Base-by-base conservation (phyloP, 1,140 invertebrate species). In the Drosophila athabasca region DNA sequence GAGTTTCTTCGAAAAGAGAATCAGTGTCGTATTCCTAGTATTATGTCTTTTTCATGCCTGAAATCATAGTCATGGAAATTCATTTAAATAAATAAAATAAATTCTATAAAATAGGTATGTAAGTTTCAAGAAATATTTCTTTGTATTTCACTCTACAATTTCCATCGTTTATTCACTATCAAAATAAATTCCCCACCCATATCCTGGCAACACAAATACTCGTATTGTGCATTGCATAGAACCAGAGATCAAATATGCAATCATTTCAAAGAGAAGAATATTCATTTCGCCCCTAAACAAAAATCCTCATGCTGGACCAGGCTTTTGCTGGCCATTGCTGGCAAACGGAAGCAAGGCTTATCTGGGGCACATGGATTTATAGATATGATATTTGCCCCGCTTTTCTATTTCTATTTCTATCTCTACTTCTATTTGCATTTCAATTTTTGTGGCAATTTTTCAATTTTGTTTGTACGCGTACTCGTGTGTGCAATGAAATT, bases 331-430 rank as follows among this genome's bases (percentile, higher is more conserved):
- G 17, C 24, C 24, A 6, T 49, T 19, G 46, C 46, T 13, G 11
- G 22, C 52, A 17, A n/a, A 51, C 67, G 55, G 68, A 71, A 71
- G 55, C 67, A 15, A 6, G 52, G 52, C 67, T 70, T 69, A 70
- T 70, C 67, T 70, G 52, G 67, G 64, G 26, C 65, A 70, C 67
- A 43, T 65, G 67, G 65, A 69, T 69, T 69, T 69, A 69, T 69
- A 69, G 66, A 70, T 70, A 70, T 70, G n/a, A 58, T 69, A 50
- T 62, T 62, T 51, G 19, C 58, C 8, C 50, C 8, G 19, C 54
- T 67, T 26, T 1, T 22, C 41, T 2, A 64, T 65, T 22, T 24
- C 35, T 13, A 5, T 24, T 17, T 13, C 29, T 35, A 52, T 45
- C 31, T 13, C 0, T 19, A 19, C 0, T 19, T 29, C 41, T 2